phyloP scores from a whole-genome alignment of 23 tunicate species.

The Phallusia fumigata region DNA sequence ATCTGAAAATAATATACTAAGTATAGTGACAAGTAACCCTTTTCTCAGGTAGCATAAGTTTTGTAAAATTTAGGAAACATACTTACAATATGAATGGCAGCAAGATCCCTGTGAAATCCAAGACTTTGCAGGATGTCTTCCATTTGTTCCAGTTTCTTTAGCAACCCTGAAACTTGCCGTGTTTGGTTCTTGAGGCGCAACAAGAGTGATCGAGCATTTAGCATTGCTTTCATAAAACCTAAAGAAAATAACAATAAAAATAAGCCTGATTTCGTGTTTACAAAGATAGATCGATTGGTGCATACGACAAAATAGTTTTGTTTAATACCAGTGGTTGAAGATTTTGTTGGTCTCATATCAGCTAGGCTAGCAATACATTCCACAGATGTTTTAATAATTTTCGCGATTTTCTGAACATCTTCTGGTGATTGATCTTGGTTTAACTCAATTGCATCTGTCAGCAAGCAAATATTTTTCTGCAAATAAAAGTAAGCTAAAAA shows the following conservation, averaged over 20 bases:
- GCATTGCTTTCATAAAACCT: constrained; percentile 28
- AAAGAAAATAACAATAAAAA: neutral
- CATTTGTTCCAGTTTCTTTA: constrained; percentile 40
- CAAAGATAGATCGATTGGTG: too few species aligned
- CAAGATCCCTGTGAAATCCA: constrained; percentile 68
- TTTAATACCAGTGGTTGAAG: constrained; percentile 31
- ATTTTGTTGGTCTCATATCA: constrained; percentile 65
- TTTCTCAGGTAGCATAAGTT: too few species aligned
- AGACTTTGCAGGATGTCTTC: constrained; percentile 30
- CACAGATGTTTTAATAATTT: constrained; percentile 28
- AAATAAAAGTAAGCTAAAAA: neutral
- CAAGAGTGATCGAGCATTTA: constrained; percentile 20
- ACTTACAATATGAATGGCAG: constrained; percentile 30
- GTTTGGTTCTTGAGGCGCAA: neutral
- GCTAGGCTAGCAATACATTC: constrained; percentile 47
- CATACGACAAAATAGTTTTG: too few species aligned
- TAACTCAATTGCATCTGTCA: constrained; percentile 59
- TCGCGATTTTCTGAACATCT: constrained; percentile 31
- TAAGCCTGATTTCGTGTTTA: neutral
- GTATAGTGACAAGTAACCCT: too few species aligned
- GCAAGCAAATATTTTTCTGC: constrained; percentile 47
- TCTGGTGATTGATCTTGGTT: constrained; percentile 69
- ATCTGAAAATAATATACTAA: too few species aligned
- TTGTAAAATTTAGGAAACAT: too few species aligned
- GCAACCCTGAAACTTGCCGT: constrained; percentile 16